Conservation (phyloP, 2,113 vertebrate species). For the Thunnus thynnus region DNA sequence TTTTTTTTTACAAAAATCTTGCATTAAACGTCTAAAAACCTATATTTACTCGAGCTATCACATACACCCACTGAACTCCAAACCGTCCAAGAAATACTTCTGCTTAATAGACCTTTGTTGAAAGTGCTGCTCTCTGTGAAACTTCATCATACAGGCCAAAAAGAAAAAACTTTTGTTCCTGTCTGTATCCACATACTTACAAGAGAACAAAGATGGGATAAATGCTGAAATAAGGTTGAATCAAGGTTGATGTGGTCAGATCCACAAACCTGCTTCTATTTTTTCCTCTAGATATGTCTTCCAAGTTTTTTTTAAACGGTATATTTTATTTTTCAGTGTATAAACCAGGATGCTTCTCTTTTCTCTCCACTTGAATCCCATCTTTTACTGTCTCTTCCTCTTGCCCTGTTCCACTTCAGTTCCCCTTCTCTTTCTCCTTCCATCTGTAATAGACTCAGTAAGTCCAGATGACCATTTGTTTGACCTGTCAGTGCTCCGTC, state of each 20-base stretch:
- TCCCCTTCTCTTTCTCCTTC: neutral
- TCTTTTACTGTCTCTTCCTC: neutral
- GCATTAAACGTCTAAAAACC: neutral
- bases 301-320: too few species aligned
- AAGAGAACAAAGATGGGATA: neutral
- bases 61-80: constrained; percentile 14
- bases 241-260: neutral
- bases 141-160: neutral
- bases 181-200: neutral
- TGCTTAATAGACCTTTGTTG: constrained; percentile 44
- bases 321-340: too few species aligned
- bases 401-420: constrained; percentile 1
- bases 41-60: constrained; percentile 25
- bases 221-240: neutral
- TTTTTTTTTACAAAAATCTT: constrained; percentile 5
- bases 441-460: neutral
- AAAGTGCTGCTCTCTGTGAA: constrained; percentile 29
- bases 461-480: constrained; percentile 3
- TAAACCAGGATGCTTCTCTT: neutral
- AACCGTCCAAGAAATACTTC: constrained; percentile 39
- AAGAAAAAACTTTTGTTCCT: neutral
- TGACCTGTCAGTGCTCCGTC: constrained; percentile 5
- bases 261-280: neutral
- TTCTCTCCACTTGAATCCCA: neutral
- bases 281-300: neutral